phyloP scores from a whole-genome alignment of 2,113 vertebrate species.

The Catagonus wagneri region DNA sequence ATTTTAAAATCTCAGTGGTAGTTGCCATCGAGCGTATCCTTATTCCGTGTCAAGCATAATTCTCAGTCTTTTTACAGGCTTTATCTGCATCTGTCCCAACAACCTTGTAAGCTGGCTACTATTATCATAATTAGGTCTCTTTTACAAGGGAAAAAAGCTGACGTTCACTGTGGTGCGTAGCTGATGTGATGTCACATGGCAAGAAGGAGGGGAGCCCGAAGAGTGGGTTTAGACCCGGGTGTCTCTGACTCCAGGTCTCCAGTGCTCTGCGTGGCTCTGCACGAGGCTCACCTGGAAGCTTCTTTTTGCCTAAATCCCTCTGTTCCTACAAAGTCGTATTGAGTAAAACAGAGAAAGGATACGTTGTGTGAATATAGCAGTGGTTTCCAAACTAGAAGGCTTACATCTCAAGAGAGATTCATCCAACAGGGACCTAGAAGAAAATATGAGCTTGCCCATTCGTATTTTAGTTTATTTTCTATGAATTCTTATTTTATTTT shows the following conservation, averaged over 20 bases:
- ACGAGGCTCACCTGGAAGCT: background rate
- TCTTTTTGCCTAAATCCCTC: background rate
- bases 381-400: background rate
- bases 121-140: conserved; percentile 34
- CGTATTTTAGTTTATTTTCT: background rate
- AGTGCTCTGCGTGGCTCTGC: background rate
- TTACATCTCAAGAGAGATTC: background rate
- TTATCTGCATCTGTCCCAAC: conserved; percentile 2
- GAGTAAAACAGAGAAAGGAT: background rate
- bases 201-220: background rate
- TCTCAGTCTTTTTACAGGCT: conserved; percentile 34
- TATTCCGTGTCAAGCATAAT: background rate
- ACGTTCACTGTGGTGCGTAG: background rate
- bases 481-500: too few species aligned
- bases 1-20: conserved; percentile 10
- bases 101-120: background rate
- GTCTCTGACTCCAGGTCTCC: background rate
- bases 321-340: background rate
- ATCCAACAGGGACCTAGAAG: background rate
- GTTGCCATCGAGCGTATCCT: background rate
- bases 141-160: background rate
- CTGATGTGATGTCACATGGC: background rate
- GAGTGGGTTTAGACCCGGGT: background rate
- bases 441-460: background rate
- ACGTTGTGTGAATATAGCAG: background rate